A percentile compares a stretch with the other conserved stretches of the same genome.
These are phyloP conservation scores for Melanchra persicariae DNA, from an alignment of 2,888 invertebrate genomes.

Conservation along the genomic window DNA sequence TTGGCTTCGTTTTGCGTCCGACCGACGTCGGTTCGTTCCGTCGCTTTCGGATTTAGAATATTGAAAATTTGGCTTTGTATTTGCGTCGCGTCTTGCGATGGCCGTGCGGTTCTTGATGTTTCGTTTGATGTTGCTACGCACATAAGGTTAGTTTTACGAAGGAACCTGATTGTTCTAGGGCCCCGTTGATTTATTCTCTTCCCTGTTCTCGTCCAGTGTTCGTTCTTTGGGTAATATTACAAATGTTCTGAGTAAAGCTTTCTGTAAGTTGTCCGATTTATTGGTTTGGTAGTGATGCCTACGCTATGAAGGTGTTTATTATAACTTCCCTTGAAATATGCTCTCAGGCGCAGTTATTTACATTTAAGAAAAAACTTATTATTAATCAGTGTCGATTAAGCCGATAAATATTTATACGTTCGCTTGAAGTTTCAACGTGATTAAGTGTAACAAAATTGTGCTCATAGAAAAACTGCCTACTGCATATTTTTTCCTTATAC, in stretches of 20 bases:
- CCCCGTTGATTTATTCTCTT: slow-evolving; percentile 2
- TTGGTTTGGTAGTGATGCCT: not conserved
- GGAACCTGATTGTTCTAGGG: not conserved
- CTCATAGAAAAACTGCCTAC: not conserved
- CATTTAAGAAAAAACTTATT: slow-evolving; percentile 43
- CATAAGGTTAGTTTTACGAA: slow-evolving; percentile 9
- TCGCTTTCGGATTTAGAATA: slow-evolving; percentile 58
- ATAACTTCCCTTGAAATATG: slow-evolving; percentile 40
- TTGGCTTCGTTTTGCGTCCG: slow-evolving; percentile 64
- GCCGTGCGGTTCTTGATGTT: slow-evolving; percentile 5
- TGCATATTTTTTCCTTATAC: slow-evolving; percentile 5
- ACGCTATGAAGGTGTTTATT: slow-evolving; percentile 29
- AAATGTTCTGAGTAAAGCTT: slow-evolving; percentile 7
- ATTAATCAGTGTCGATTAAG: slow-evolving; percentile 49
- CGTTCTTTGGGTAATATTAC: not conserved
- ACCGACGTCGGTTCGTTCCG: slow-evolving; percentile 53
- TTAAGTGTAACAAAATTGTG: slow-evolving; percentile 21
- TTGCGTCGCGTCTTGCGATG: slow-evolving; percentile 16
- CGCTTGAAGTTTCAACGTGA: slow-evolving; percentile 26
- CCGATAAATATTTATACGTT: slow-evolving; percentile 50
- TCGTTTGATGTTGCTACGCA: slow-evolving; percentile 31
- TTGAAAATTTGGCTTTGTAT: slow-evolving; percentile 59
- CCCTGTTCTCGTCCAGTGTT: not conserved
- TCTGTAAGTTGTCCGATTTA: not conserved
- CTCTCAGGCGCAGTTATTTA: slow-evolving; percentile 20